Evolutionary conservation across 2,888 invertebrate genomes (phyloP), one percentile per base, ranked within the genome.

Genomic region (Frankliniella fusca): DNA sequence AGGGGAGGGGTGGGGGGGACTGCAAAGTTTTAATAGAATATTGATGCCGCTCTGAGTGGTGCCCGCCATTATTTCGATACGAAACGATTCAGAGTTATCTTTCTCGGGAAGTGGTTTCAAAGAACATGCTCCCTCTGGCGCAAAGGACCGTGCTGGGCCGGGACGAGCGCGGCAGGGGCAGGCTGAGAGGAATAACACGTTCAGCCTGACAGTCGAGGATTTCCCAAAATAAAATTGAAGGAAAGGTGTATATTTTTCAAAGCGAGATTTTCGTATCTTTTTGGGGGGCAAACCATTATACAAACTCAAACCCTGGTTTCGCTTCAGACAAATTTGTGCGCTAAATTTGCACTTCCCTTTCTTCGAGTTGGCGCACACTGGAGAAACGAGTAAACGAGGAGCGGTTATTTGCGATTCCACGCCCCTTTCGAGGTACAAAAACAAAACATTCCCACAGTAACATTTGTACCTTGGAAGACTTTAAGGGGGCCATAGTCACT

Each of bases 21-120:
- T 61, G 61, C 70, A 76, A 76, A 76, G 70, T 76, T 76, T 76
- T 76, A 76, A 76, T 76, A 76, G 70, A 76, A 76, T 76, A 76
- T 76, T 76, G 70, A 76, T 76, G 70, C 70, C 23, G n/a, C 70
- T 76, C 70, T 27, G 70, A 76, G 70, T 76, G 70, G 70, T 23
- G 27, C 23, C n/a, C 23, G 70, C 70, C 70, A 76, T 76, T 76
- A 76, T 76, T 76, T 76, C 70, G 70, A 76, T 76, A 27, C 70
- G 23, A 27, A 76, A 76, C 70, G 70, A 76, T 76, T 76, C 70
- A 9, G 70, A 76, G 27, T 76, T 23, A 76, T 76, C 70, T 76
- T 12, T 76, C 70, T 76, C 27, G 70, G 70, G 70, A 76, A 76
- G 70, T 76, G 70, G 70, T 76, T 76, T 76, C 70, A 76, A 23